A percentile compares a stretch with the other conserved stretches of the same genome.
phyloP scores from a whole-genome alignment of 2,113 vertebrate genomes.

The Lasiurus borealis region DNA sequence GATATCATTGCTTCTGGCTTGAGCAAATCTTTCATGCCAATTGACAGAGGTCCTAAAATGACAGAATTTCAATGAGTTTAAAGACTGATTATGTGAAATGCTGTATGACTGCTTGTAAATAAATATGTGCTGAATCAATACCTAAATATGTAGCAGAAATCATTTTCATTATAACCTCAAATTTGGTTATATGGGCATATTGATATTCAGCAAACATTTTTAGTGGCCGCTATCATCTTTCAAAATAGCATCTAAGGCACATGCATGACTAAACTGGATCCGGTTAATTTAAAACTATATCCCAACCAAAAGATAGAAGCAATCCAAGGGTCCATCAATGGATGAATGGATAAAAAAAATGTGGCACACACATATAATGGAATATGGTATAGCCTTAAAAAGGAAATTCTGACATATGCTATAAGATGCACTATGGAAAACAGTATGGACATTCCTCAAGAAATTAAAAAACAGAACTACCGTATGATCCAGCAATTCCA shows the following conservation, averaged over 20 bases:
- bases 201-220: constrained; percentile 31
- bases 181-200: background rate
- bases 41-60: background rate
- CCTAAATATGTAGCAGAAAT: background rate
- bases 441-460: background rate
- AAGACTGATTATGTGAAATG: background rate
- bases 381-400: background rate
- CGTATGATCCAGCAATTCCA: background rate
- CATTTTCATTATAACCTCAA: constrained; percentile 24
- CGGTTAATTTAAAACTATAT: constrained; percentile 2
- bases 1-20: background rate
- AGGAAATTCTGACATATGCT: background rate
- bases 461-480: background rate
- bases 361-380: background rate
- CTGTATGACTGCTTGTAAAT: background rate
- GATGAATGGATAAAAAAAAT: background rate
- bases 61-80: background rate
- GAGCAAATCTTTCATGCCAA: background rate
- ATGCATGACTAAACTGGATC: background rate
- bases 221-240: background rate
- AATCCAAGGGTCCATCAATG: background rate
- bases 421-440: background rate
- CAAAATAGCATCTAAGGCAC: constrained; percentile 4
- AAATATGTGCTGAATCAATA: constrained; percentile 27
- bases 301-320: background rate